Evolutionary conservation across 2,888 invertebrate species (phyloP), one percentile per base, ranked within the genome.

Genomic region (Stramonita haemastoma): DNA sequence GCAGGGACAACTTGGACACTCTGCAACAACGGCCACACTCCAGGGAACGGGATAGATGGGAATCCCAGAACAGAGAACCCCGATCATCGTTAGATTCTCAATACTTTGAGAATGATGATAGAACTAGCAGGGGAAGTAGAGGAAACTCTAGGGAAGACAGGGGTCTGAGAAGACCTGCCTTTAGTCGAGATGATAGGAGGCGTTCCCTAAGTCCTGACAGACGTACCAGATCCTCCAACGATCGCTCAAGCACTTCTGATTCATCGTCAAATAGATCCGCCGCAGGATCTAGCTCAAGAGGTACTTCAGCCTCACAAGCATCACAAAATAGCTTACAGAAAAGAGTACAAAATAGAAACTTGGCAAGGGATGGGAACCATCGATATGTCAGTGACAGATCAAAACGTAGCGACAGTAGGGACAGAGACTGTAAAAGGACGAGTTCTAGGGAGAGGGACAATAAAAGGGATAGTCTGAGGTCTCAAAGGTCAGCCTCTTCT

Each of bases 231-330:
- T 60, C 29, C 34, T 86, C 86, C 4, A 66, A 29, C 19, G 34
- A 56, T 17, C 29, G 57, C 0, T 29, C 85, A 57, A 15, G 56
- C 19, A 6, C 17, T 17, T 86, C 86, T 1, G 66, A 86, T 57
- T 86, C 86, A 4, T 19, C 32, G 34, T 86, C 86, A 60, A 86
- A 29, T 66, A 83, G 83, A 46, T 46, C 83, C 13, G 83, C 36
- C 26, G 66, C 86, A 32, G 86, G 26, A 32, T 13, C 56, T 5
- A 86, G 29, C 26, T 86, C 86, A n/a, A 86, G 86, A 86, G 66
- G 86, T 29, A 56, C 86, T 11, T 57, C 86, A 22, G 66, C 57
- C 26, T 86, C 86, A 5, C 36, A 29, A 29, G 85, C 60, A 29
- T 85, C 85, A 4, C n/a, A 13, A 22, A 26, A 57, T 32, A 15